phyloP scores from a whole-genome alignment of 2,113 vertebrate species.

The Gallinago undulata region DNA sequence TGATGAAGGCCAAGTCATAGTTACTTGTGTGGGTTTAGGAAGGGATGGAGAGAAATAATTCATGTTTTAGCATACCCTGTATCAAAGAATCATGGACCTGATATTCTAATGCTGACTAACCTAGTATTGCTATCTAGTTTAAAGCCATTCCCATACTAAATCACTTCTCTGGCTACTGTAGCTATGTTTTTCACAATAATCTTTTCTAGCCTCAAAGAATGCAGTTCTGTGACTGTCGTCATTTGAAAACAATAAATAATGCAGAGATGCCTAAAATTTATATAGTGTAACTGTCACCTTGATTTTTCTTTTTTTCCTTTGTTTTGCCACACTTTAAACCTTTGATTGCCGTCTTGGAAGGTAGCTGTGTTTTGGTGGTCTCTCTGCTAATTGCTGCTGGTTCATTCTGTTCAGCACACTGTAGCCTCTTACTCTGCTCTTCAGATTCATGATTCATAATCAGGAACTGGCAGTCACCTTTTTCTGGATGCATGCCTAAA shows the following conservation, averaged over 20 bases:
- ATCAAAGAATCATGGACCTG: background rate
- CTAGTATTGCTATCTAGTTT: background rate
- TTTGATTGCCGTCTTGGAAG: background rate
- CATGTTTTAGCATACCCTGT: background rate
- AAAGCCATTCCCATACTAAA: background rate
- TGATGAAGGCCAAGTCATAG: background rate
- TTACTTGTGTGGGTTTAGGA: background rate
- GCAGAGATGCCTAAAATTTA: background rate
- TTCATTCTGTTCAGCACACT: background rate
- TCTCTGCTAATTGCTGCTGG: background rate
- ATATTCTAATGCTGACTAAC: background rate
- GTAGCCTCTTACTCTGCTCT: conserved; percentile 23
- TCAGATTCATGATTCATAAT: conserved; percentile 6
- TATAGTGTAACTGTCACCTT: background rate
- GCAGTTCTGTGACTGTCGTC: accelerated
- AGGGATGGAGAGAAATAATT: background rate
- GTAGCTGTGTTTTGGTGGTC: background rate
- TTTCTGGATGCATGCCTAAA: conserved; percentile 64
- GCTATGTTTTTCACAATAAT: background rate
- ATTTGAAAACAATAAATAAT: background rate
- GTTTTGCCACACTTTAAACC: background rate
- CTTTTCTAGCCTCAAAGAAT: background rate
- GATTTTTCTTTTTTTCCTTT: background rate
- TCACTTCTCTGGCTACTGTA: background rate
- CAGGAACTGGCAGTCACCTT: conserved; percentile 30